Conservation (phyloP, 2,113 vertebrate genomes). For the Myotis yumanensis region DNA sequence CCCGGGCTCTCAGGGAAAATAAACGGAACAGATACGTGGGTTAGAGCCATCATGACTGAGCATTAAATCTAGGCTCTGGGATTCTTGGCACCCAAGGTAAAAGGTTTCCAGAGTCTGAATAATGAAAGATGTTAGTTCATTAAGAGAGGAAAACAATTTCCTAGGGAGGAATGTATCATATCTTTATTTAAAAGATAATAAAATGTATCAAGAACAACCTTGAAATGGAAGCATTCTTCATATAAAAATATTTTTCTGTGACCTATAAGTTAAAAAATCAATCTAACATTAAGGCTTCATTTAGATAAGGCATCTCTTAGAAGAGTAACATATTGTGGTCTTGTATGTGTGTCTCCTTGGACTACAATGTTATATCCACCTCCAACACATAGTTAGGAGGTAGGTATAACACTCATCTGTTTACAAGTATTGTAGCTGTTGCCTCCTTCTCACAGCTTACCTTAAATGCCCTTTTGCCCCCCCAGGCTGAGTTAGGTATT, state of each 20-base stretch:
- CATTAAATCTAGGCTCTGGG: not conserved
- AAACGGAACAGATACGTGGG: not conserved
- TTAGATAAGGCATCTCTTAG: not conserved
- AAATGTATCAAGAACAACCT: not conserved
- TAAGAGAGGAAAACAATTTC: not conserved
- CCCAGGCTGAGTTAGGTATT: not conserved
- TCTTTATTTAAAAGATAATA: not conserved
- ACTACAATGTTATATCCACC: not conserved
- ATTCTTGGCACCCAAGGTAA: not conserved
- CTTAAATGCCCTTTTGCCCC: not conserved
- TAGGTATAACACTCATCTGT: not conserved
- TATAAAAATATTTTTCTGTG: not conserved
- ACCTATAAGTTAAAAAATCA: not conserved
- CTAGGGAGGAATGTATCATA: not conserved
- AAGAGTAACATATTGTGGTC: not conserved
- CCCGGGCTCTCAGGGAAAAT: not conserved
- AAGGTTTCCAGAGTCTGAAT: not conserved
- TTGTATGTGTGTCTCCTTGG: not conserved
- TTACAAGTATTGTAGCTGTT: not conserved
- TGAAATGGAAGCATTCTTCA: not conserved
- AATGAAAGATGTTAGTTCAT: conserved; percentile 10
- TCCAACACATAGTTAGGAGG: not conserved
- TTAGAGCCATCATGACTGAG: not conserved
- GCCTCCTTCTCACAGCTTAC: not conserved
- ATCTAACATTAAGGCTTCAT: not conserved